A percentile compares a stretch with the other conserved stretches of the same genome.
These are phyloP conservation scores for Mimumesa dahlbomi DNA, from an alignment of 2,888 invertebrate genomes.

Conservation along the genomic window DNA sequence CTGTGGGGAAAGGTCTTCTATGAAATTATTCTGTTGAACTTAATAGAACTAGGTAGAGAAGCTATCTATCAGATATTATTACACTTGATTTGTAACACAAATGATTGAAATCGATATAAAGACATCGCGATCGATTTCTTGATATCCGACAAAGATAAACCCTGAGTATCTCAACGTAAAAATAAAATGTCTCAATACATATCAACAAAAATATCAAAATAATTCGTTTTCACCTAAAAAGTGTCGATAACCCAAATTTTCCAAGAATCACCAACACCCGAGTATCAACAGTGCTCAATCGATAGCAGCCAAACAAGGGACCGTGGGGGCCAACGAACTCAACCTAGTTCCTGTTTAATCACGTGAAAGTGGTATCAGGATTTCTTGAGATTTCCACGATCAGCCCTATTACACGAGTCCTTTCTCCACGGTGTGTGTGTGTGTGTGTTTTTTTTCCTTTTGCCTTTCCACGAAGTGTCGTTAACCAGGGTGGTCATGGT, in stretches of 20 bases:
- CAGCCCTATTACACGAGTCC: too few relatives aligned
- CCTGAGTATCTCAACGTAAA: too few relatives aligned
- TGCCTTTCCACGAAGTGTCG: slow-evolving; percentile 11
- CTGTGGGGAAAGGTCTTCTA: slow-evolving; percentile 1
- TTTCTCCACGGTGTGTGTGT: background rate
- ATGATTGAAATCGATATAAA: too few relatives aligned
- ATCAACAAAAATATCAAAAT: too few relatives aligned
- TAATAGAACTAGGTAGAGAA: background rate
- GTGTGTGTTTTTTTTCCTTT: background rate
- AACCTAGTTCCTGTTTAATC: slow-evolving; percentile 5
- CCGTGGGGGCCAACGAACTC: slow-evolving; percentile 1
- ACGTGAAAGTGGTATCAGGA: background rate
- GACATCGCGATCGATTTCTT: too few relatives aligned
- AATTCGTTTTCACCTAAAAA: too few relatives aligned
- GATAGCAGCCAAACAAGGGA: background rate
- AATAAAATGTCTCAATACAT: too few relatives aligned
- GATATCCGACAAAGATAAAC: too few relatives aligned
- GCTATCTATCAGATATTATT: too few relatives aligned
- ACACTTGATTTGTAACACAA: too few relatives aligned
- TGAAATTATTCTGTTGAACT: background rate
- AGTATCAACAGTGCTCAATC: background rate
- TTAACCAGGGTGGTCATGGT: slow-evolving; percentile 38
- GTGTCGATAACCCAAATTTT: too few relatives aligned
- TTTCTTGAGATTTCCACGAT: background rate
- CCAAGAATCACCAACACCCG: background rate